Base-by-base conservation (phyloP, 2,888 invertebrate genomes). In the Fragum whitleyi region DNA sequence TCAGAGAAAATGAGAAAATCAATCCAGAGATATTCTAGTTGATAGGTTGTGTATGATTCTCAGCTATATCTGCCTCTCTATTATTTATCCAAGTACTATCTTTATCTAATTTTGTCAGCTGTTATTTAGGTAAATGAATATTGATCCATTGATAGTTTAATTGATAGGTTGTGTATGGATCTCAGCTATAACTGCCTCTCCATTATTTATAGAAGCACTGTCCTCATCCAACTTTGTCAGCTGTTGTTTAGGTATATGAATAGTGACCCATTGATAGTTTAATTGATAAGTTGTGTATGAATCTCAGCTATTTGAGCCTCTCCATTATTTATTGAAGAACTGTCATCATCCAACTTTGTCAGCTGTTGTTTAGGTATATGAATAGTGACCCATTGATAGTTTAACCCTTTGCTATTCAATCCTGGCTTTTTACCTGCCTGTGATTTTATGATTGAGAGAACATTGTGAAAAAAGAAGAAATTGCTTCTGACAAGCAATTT, bases 351-450 rank as follows among this genome's bases (percentile, higher is more conserved):
- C 55, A 85, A 76, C 55, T 89, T 89, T 16, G 96, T 96, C 11
- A 97, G 94, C 91, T 98, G 98, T 87, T 97, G 97, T 87, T 96
- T n/a, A n/a, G n/a, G n/a, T n/a, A n/a, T n/a, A n/a, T n/a, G 36
- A n/a, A n/a, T n/a, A n/a, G n/a, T n/a, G n/a, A n/a, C n/a, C n/a
- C n/a, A n/a, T n/a, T n/a, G n/a, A n/a, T n/a, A n/a, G n/a, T n/a
- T n/a, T n/a, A n/a, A n/a, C n/a, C n/a, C n/a, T n/a, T n/a, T n/a
- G n/a, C n/a, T n/a, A n/a, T n/a, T n/a, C n/a, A n/a, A n/a, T n/a
- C n/a, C n/a, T n/a, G n/a, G n/a, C n/a, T n/a, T n/a, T n/a, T n/a
- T n/a, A n/a, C n/a, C n/a, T n/a, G n/a, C n/a, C n/a, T n/a, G n/a
- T n/a, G n/a, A n/a, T n/a, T n/a, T n/a, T n/a, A n/a, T n/a, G n/a